Evolutionary conservation across 1,140 invertebrate species (phyloP), one percentile per base, ranked within the genome.

Genomic region (Aplysia californica): DNA sequence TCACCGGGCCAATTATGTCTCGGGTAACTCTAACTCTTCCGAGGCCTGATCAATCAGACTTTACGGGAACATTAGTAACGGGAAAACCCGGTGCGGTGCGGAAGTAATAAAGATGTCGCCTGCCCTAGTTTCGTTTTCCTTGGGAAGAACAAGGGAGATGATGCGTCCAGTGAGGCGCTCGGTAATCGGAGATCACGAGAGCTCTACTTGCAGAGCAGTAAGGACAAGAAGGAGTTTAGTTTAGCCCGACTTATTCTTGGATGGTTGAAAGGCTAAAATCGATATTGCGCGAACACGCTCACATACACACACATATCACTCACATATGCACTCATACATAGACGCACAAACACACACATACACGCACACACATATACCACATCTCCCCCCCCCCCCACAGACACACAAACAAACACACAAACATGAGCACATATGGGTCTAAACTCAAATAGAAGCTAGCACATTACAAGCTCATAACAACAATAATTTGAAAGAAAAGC

Each of bases 41-140:
- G 39, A 36, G 33, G 31, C 35, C 2, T 36, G 39, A 65, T 65
- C 31, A 65, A 65, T 65, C 31, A 65, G 33, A 35, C 20, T 65
- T 65, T 65, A 65, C 31, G n/a, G 61, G 39, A 65, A 65, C 61
- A 65, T 65, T 65, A 65, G 61, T 21, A 65, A 65, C 61, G 21
- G 61, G 61, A 65, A 65, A 65, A 65, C 61, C 61, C 61, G 31
- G 18, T n/a, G 33, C 23, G 33, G 35, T 20, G 61, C 61, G 61
- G 61, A 36, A 65, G 61, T 35, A 2, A 36, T 65, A 65, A 65
- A 65, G 61, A 65, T 5, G 61, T 65, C 33, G 23, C 4, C 1
- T 33, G 20, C 33, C 31, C 23, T n/a, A n/a, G 18, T 35, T 35
- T 1, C 33, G 61, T 65, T 65, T 36, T 61, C 6, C 6, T 15